Conservation (phyloP, 2,113 vertebrate genomes). For the Festucalex cinctus region DNA sequence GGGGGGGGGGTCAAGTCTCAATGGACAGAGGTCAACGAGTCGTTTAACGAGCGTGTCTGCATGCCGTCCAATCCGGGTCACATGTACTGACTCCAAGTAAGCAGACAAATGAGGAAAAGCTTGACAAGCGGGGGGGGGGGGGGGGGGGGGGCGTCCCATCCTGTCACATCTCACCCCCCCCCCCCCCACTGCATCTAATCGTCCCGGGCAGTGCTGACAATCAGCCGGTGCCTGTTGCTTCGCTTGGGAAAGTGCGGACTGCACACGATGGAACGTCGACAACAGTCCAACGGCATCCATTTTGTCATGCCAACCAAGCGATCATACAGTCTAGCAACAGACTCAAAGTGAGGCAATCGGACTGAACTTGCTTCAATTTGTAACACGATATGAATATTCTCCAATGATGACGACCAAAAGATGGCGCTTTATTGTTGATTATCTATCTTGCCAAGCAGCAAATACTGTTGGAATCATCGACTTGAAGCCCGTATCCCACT, state of each 20-base stretch:
- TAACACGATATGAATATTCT: no score
- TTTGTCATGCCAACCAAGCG: no score
- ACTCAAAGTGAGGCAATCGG: no score
- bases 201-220: slow-evolving; percentile 57
- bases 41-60: slow-evolving; percentile 45
- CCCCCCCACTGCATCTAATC: slow-evolving; percentile 55
- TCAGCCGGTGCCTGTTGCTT: slow-evolving; percentile 42
- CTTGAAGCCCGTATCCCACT: no score
- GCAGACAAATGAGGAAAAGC: slow-evolving; percentile 55
- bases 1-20: not conserved
- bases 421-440: no score
- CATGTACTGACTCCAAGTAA: slow-evolving; percentile 33
- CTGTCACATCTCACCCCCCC: slow-evolving; percentile 44
- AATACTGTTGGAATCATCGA: no score
- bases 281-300: no score
- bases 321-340: no score
- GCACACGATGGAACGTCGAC: no score
- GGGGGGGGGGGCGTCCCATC: slow-evolving; percentile 24
- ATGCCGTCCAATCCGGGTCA: slow-evolving; percentile 35
- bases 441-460: no score
- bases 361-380: no score
- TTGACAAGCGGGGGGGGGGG: slow-evolving; percentile 27
- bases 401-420: no score
- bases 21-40: slow-evolving; percentile 29
- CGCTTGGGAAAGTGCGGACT: not conserved